A percentile compares a stretch with the other conserved stretches of the same genome.
Conservation (phyloP, 2,113 vertebrate species). For the Prionailurus bengalensis region DNA sequence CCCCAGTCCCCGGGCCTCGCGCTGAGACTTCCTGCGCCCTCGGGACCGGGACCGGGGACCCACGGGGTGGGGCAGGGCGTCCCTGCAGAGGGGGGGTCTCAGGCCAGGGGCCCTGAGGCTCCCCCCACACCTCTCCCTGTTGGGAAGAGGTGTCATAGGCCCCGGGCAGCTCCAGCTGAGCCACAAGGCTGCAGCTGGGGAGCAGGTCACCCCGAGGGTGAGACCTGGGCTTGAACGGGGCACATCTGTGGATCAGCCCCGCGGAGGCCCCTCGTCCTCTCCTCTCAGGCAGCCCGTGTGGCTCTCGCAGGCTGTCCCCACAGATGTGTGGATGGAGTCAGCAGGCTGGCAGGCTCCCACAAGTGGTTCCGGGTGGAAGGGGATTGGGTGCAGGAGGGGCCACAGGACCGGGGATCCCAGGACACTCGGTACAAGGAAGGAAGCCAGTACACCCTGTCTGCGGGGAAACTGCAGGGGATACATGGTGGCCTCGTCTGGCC, state of each 20-base stretch:
- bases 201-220: background rate
- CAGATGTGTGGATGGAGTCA: background rate
- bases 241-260: background rate
- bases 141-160: background rate
- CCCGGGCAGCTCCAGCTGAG: background rate
- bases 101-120: background rate
- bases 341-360: background rate
- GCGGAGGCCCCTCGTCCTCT: background rate
- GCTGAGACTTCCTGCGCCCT: background rate
- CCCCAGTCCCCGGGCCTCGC: background rate
- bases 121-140: background rate
- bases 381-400: background rate
- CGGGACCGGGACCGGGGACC: accelerated
- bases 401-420: background rate
- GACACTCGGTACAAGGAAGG: background rate
- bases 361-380: background rate
- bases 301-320: background rate
- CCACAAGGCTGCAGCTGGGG: background rate
- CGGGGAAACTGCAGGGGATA: background rate
- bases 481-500: background rate
- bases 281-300: background rate
- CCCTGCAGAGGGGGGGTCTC: background rate
- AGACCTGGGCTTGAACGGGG: background rate
- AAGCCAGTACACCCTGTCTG: background rate
- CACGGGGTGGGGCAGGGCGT: accelerated